Evolutionary conservation across 1,140 invertebrate genomes (phyloP).

Genomic region (Daktulosphaira vitifoliae): DNA sequence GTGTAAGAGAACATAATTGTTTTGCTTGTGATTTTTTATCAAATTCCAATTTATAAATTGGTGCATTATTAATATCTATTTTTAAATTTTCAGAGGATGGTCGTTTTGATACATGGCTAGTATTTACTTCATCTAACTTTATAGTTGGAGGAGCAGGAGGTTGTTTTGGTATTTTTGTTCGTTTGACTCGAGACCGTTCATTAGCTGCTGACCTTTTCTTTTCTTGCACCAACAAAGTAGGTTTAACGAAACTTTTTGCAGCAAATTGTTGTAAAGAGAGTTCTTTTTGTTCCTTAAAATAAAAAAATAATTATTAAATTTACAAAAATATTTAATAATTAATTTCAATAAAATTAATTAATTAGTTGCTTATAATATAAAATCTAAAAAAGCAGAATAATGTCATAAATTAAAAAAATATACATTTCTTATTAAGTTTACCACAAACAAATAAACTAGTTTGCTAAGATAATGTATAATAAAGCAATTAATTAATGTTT

Average conservation of each 20-base stretch:
- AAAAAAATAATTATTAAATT: not conserved
- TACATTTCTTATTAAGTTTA: no score
- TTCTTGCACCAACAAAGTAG: not conserved
- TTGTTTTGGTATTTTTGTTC: conserved; percentile 36
- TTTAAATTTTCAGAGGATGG: no score
- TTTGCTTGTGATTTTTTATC: conserved; percentile 41
- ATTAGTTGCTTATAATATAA: no score
- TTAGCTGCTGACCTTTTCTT: conserved; percentile 12
- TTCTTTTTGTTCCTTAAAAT: conserved; percentile 10
- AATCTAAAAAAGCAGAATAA: no score
- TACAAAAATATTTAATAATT: no score
- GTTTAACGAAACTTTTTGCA: not conserved
- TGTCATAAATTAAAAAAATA: no score
- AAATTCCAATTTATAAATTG: conserved; percentile 43
- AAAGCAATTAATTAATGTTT: no score
- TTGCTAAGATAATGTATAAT: no score
- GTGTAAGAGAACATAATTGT: conserved; percentile 26
- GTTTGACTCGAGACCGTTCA: conserved; percentile 39
- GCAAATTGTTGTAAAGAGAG: not conserved
- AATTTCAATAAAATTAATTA: no score
- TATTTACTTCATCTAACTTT: not conserved
- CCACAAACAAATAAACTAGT: no score
- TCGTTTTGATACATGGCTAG: no score
- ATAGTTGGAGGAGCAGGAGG: conserved; percentile 35
- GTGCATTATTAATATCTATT: conserved; percentile 39